These are phyloP conservation scores for Saturnia japonica DNA, from an alignment of 2,888 invertebrate species.

Conservation along the genomic window DNA sequence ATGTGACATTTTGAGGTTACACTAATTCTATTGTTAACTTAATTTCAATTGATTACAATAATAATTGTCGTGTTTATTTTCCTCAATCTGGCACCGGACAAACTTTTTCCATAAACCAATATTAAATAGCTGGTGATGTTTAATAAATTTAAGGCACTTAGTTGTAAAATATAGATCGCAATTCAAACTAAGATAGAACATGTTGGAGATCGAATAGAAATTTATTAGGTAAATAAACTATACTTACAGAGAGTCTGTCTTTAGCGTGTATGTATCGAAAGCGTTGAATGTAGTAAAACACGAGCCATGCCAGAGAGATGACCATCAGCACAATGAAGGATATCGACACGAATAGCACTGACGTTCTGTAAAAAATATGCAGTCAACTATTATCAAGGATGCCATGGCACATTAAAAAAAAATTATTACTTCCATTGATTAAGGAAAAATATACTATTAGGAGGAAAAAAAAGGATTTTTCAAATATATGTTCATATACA, in stretches of 20 bases:
- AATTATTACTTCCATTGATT: too few species aligned
- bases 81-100: not conserved
- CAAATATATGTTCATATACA: too few species aligned
- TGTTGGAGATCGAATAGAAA: too few species aligned
- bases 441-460: too few species aligned
- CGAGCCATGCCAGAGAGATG: constrained; percentile 96
- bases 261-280: constrained; percentile 97
- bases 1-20: not conserved
- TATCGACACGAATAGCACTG: constrained; percentile 96
- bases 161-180: too few species aligned
- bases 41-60: constrained; percentile 8
- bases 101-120: not conserved
- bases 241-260: constrained; percentile 92
- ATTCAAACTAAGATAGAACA: too few species aligned
- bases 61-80: not conserved
- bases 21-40: not conserved
- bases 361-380: constrained; percentile 84
- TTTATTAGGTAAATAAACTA: not conserved
- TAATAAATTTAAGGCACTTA: too few species aligned
- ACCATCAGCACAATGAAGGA: constrained; percentile 98
- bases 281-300: constrained; percentile 97
- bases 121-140: not conserved
- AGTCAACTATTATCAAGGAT: not conserved
- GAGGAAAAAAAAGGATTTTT: too few species aligned
- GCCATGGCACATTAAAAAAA: too few species aligned